Evolutionary conservation across 2,797 vertebrate genomes (phyloP).

Genomic region (Bovichtus diacanthus): DNA sequence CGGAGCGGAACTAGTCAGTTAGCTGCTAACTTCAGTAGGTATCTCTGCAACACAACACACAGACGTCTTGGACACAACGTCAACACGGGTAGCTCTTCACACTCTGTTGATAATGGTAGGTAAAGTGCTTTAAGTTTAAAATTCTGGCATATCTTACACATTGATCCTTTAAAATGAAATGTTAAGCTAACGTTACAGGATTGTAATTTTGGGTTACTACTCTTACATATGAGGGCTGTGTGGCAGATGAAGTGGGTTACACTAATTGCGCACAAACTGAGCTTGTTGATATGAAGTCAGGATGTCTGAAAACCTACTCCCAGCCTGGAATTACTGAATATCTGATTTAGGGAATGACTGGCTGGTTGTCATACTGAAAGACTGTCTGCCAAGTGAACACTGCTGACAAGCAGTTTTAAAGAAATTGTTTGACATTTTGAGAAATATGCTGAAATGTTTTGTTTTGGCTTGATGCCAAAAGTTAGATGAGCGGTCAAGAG

Average conservation of each 20-base stretch:
- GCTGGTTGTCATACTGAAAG: background rate
- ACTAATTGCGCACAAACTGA: constrained; percentile 11
- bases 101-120: too few relatives aligned
- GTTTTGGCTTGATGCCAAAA: background rate
- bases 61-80: too few relatives aligned
- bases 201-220: background rate
- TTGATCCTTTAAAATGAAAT: too few relatives aligned
- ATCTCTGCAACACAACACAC: too few relatives aligned
- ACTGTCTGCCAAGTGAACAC: background rate
- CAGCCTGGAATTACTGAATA: background rate
- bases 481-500: background rate
- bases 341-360: background rate
- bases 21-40: too few relatives aligned
- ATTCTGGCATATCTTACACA: too few relatives aligned
- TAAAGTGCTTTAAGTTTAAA: too few relatives aligned
- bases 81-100: too few relatives aligned
- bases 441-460: background rate
- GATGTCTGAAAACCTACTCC: constrained; percentile 8
- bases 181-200: too few relatives aligned
- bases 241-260: background rate
- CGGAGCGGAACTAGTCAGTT: too few relatives aligned
- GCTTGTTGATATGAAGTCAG: constrained; percentile 1
- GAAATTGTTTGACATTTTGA: background rate
- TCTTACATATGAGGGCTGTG: constrained; percentile 1
- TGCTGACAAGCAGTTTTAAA: background rate